Conservation (phyloP, 2,888 invertebrate species). For the Standfussiana lucernea region DNA sequence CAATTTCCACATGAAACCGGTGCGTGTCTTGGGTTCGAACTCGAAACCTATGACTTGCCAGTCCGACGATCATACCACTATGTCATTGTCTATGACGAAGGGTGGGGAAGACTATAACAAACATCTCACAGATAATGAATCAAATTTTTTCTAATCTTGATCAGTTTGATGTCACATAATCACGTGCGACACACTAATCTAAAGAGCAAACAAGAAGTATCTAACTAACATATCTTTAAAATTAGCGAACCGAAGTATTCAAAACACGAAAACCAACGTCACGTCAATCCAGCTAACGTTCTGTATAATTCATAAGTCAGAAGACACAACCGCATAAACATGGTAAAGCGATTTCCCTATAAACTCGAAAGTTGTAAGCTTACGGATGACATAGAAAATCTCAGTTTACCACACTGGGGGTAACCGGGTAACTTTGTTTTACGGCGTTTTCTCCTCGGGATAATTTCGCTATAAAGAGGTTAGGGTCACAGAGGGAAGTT, state of each 20-base stretch:
- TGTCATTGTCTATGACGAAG: no score
- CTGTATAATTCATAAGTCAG: constrained; percentile 62
- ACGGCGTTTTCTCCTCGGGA: constrained; percentile 67
- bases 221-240: no score
- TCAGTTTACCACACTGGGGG: constrained; percentile 65
- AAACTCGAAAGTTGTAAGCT: constrained; percentile 67
- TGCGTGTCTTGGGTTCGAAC: no score
- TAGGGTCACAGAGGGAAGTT: constrained; percentile 57
- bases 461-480: constrained; percentile 70
- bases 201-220: constrained; percentile 21
- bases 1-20: no score
- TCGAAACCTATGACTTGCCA: no score
- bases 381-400: constrained; percentile 71
- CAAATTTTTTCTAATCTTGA: no score
- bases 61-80: no score
- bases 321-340: constrained; percentile 61
- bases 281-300: constrained; percentile 50
- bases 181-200: neutral
- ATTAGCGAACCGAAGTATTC: constrained; percentile 23
- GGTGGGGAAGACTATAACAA: no score
- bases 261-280: constrained; percentile 38
- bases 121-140: no score
- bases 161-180: neutral
- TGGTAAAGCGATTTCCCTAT: constrained; percentile 52
- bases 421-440: constrained; percentile 69